Evolutionary conservation across 2,888 invertebrate genomes (phyloP).

Genomic region (Ophraella communa): DNA sequence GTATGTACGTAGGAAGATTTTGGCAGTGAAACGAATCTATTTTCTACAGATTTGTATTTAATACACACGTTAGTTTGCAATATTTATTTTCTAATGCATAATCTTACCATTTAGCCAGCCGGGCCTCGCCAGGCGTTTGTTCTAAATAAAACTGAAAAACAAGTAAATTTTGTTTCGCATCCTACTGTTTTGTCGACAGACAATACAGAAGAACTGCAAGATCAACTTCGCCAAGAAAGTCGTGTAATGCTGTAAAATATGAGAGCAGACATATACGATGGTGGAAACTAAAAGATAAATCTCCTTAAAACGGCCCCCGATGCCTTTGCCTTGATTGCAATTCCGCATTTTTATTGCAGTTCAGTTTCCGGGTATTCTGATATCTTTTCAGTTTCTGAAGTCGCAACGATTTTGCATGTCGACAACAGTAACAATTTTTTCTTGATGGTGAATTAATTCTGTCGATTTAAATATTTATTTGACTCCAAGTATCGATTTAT

Average conservation of each 20-base stretch:
- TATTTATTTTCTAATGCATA: too few relatives aligned
- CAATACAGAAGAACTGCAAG: neutral
- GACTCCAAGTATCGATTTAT: neutral
- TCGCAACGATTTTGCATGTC: neutral
- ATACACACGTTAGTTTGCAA: too few relatives aligned
- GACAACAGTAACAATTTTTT: neutral
- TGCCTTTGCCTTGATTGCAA: neutral
- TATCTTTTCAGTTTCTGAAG: neutral
- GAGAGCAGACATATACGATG: neutral
- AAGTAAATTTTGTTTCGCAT: too few relatives aligned
- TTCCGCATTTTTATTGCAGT: neutral
- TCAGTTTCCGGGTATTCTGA: neutral
- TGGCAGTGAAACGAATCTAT: too few relatives aligned
- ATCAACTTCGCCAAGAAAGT: neutral
- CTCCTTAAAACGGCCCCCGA: neutral
- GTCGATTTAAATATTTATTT: neutral
- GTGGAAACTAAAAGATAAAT: neutral
- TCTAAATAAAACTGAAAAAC: too few relatives aligned
- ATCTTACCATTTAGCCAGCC: too few relatives aligned
- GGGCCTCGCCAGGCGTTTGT: too few relatives aligned
- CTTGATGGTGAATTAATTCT: neutral
- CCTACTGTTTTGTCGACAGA: neutral
- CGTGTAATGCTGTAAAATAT: neutral
- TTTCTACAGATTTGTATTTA: too few relatives aligned
- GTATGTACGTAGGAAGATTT: too few relatives aligned